Evolutionary conservation across 2,888 invertebrate genomes (phyloP).

Genomic region (Agriopis aurantiaria): DNA sequence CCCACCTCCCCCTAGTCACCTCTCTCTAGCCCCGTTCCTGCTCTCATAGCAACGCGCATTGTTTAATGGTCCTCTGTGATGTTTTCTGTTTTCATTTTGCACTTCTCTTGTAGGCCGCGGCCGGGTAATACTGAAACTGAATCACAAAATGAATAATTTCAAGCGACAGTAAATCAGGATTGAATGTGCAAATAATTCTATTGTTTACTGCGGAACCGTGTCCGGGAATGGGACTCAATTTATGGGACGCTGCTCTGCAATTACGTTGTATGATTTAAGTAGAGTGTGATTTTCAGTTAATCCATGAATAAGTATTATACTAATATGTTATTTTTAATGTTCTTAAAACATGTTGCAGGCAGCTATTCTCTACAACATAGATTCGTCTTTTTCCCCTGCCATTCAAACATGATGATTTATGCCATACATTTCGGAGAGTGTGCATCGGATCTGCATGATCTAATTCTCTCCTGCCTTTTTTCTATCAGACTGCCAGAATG

Average conservation of each 20-base stretch:
- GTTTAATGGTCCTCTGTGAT: constrained; percentile 9
- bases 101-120: neutral
- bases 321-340: too few relatives aligned
- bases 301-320: neutral
- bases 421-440: too few relatives aligned
- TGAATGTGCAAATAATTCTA: constrained; percentile 12
- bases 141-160: constrained; percentile 15
- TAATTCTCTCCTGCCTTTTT: too few relatives aligned
- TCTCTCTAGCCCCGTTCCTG: neutral
- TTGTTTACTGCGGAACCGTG: constrained; percentile 5
- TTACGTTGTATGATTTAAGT: neutral
- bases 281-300: neutral
- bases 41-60: constrained; percentile 6
- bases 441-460: too few relatives aligned
- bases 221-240: neutral
- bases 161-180: constrained; percentile 11
- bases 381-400: too few relatives aligned
- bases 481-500: too few relatives aligned
- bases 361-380: too few relatives aligned
- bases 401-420: too few relatives aligned
- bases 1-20: neutral
- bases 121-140: neutral
- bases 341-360: too few relatives aligned
- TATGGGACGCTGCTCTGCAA: neutral
- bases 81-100: constrained; percentile 16